A percentile compares a stretch with the other conserved stretches of the same genome.
phyloP scores from a whole-genome alignment of 53 echinoderm and acorn worm genomes.

The Stichopus horrens region DNA sequence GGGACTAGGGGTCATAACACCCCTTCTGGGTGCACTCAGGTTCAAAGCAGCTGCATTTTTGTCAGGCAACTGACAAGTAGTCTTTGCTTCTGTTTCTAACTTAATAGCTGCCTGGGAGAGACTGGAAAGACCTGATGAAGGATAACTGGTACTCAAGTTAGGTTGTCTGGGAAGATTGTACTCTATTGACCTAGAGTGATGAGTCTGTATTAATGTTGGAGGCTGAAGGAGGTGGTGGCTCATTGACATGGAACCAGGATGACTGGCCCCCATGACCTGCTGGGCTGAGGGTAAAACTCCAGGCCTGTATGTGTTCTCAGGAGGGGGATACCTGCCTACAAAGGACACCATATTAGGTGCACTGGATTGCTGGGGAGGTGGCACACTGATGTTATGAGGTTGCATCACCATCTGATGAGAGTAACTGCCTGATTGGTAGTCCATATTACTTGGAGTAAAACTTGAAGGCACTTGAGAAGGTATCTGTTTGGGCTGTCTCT shows the following conservation, averaged over 20 bases:
- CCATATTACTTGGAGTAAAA: conserved; percentile 33
- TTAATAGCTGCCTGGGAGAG: conserved; percentile 23
- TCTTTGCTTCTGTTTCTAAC: conserved; percentile 1
- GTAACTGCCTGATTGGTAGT: conserved; percentile 24
- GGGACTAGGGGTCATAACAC: conserved; percentile 58
- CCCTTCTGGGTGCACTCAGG: background rate
- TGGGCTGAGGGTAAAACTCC: conserved; percentile 3
- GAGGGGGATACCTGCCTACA: conserved; percentile 16
- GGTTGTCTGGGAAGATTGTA: conserved; percentile 53
- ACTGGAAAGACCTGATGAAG: conserved; percentile 31
- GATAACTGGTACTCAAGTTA: conserved; percentile 38
- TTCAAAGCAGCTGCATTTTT: conserved; percentile 10
- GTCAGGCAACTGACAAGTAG: background rate
- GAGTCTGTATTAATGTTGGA: conserved; percentile 50
- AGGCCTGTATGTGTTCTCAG: conserved; percentile 33
- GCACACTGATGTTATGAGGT: conserved; percentile 16
- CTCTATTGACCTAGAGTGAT: conserved; percentile 49
- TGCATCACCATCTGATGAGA: conserved; percentile 43
- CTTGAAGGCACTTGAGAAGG: conserved; percentile 42
- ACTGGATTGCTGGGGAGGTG: conserved; percentile 38
- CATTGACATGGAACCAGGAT: conserved; percentile 9
- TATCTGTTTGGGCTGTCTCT: conserved; percentile 28
- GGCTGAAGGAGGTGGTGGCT: conserved; percentile 53
- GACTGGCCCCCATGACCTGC: conserved; percentile 8
- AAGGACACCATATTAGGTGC: conserved; percentile 44